Evolutionary conservation across 1,140 invertebrate genomes (phyloP).

Genomic region (Drosophila truncata): DNA sequence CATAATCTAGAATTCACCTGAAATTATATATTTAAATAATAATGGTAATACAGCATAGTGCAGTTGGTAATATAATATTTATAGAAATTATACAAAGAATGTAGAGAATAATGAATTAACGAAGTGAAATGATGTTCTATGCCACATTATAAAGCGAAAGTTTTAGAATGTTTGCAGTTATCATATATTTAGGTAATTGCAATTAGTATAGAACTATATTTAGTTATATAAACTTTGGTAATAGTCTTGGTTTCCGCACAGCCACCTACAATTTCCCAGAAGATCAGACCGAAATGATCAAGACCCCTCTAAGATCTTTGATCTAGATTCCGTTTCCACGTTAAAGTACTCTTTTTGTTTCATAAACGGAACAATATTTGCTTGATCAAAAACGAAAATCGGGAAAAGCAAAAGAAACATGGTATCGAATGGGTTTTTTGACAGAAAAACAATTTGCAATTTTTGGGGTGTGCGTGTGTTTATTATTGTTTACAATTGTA

Average conservation of each 20-base stretch:
- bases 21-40: not conserved
- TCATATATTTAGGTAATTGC: not conserved
- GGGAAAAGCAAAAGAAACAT: not conserved
- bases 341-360: constrained; percentile 20
- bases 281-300: not conserved
- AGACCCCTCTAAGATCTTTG: constrained; percentile 6
- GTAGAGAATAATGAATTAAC: too few relatives aligned
- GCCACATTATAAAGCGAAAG: not conserved
- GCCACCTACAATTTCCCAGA: not conserved
- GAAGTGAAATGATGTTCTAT: not conserved
- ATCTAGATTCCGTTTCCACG: constrained; percentile 2
- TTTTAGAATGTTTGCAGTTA: not conserved
- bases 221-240: not conserved
- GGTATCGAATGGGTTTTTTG: constrained; percentile 16
- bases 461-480: constrained; percentile 10
- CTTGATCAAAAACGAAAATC: constrained; percentile 25
- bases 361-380: constrained; percentile 29
- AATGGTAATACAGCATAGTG: not conserved
- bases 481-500: constrained; percentile 62
- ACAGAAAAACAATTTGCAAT: constrained; percentile 17
- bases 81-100: not conserved
- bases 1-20: not conserved
- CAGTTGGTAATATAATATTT: not conserved
- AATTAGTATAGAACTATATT: too few relatives aligned
- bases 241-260: not conserved